Conservation (phyloP, 2,888 invertebrate species). For the Glaucopsyche alexis region DNA sequence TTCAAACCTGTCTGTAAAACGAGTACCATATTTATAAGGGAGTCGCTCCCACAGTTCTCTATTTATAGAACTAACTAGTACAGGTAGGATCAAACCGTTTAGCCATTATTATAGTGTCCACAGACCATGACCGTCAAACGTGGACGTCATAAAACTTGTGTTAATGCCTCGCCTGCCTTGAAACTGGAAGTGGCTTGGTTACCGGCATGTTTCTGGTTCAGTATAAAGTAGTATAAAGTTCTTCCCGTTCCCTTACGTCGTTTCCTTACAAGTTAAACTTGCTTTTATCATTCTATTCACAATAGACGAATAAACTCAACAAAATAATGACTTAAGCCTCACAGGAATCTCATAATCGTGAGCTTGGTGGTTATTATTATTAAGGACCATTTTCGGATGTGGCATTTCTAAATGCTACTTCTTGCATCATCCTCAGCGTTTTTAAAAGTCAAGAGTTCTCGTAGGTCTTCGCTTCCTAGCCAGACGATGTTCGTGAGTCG, state of each 20-base stretch:
- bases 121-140: conserved; percentile 6
- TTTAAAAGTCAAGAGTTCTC: background rate
- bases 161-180: conserved; percentile 23
- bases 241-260: background rate
- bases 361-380: background rate
- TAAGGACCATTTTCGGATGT: background rate
- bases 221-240: background rate
- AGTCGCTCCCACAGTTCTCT: background rate
- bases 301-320: background rate
- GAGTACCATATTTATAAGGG: background rate
- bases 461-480: background rate
- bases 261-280: background rate
- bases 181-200: conserved; percentile 3
- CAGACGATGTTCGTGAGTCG: background rate
- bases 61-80: background rate
- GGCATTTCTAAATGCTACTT: background rate
- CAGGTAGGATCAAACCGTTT: background rate
- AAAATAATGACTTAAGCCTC: background rate
- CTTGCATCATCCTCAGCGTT: background rate
- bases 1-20: background rate
- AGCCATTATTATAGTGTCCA: conserved; percentile 1
- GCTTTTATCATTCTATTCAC: background rate
- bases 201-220: background rate
- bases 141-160: conserved; percentile 11
- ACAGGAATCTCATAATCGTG: background rate